Conservation (phyloP, 2,113 vertebrate genomes). For the Centropus bengalensis region DNA sequence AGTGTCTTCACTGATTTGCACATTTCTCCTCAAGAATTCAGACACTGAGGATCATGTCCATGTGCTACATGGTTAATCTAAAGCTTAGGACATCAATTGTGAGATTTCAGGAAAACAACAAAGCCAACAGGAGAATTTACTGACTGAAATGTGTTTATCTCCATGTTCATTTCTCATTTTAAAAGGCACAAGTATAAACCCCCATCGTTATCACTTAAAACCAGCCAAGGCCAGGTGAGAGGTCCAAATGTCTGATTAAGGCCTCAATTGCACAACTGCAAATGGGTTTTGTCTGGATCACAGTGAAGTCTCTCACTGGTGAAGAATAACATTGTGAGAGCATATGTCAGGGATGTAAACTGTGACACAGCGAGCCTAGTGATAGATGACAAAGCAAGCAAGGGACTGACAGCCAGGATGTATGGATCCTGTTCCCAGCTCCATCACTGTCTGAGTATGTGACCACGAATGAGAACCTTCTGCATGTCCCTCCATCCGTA, state of each 20-base stretch:
- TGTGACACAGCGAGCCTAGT: neutral
- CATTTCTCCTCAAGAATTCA: neutral
- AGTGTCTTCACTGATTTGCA: neutral
- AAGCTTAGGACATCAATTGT: neutral
- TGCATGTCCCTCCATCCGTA: neutral
- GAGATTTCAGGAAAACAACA: neutral
- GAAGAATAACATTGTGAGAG: neutral
- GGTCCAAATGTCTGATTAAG: neutral
- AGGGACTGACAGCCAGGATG: neutral
- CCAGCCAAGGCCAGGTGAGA: neutral
- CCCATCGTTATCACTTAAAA: neutral
- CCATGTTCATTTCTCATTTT: neutral
- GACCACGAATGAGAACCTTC: neutral
- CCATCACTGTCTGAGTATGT: neutral
- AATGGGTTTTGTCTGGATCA: slow-evolving; percentile 17
- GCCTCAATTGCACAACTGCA: neutral
- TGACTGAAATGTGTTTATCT: neutral
- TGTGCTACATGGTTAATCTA: neutral
- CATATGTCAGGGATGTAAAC: neutral
- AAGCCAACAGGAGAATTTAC: neutral
- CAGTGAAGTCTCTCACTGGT: neutral
- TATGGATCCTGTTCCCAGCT: neutral
- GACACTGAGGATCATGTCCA: neutral
- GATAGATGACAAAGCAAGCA: neutral
- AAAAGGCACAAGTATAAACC: neutral